Conservation (phyloP, 2,797 vertebrate species). For the Brachymystax lenok region DNA sequence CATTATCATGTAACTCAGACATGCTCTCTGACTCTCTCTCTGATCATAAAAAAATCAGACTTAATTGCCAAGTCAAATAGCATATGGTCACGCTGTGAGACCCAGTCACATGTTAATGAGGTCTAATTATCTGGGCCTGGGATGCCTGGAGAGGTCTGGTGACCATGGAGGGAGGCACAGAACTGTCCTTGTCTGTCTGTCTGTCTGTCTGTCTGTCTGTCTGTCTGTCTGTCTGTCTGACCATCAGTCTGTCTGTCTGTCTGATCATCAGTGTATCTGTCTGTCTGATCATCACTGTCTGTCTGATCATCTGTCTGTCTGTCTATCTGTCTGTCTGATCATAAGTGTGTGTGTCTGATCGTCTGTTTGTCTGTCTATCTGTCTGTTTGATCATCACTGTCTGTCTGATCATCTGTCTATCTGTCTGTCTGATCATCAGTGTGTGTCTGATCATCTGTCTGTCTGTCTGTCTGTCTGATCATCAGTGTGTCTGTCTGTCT, state of each 20-base stretch:
- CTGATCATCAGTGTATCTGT: no score
- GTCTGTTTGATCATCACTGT: neutral
- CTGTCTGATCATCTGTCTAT: neutral
- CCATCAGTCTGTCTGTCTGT: no score
- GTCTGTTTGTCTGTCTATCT: no score
- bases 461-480: neutral
- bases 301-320: no score
- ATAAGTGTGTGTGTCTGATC: no score
- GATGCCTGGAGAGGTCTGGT: conserved; percentile 42
- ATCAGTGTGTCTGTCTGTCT: no score
- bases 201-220: neutral
- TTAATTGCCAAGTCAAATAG: conserved; percentile 74
- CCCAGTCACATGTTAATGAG: conserved; percentile 72
- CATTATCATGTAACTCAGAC: no score
- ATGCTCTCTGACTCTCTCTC: neutral
- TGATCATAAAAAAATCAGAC: conserved; percentile 40
- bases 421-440: neutral
- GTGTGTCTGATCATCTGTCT: neutral
- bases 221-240: neutral
- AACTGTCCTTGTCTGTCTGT: conserved; percentile 25
- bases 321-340: neutral
- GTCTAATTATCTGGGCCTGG: conserved; percentile 67
- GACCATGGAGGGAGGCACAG: conserved; percentile 29
- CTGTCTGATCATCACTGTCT: neutral
- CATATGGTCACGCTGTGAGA: conserved; percentile 65